Base-by-base conservation (phyloP, 64 coral and sea anemone genomes). In the Astreopora myriophthalma region DNA sequence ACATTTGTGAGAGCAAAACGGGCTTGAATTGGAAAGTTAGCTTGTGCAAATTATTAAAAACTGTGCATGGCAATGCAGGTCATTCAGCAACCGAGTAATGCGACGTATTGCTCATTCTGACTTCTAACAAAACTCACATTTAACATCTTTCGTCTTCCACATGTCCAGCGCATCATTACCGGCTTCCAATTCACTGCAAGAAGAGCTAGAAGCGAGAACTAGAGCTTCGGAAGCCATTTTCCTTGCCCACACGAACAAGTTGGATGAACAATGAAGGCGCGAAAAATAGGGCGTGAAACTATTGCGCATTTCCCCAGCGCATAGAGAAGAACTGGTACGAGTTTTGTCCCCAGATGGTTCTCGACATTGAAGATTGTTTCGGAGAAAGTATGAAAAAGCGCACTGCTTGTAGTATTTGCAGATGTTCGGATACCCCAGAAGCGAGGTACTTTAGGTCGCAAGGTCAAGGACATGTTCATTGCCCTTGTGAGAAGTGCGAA, bases 391-490 rank as follows among this genome's bases (percentile, higher is more conserved):
- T 76, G 74, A 39, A 49, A 48, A 76, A 76, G 39, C 74, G 40
- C 74, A n/a, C n/a, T n/a, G n/a, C n/a, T n/a, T n/a, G n/a, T n/a
- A 89, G 60, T 85, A 28, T 76, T 25, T 89, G 77, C 23, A 85
- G 24, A 85, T 94, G 86, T 94, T 84, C 28, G 28, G 68, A 83
- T 14, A 86, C 33, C 38, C 19, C 32, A 23, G 90, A 86, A 46
- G 49, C 81, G 55, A 62, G 6, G 35, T 16, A 75, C 8, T 25
- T 92, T 39, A 76, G 71, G 30, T 85, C 90, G 23, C 24, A 17
- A 38, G 89, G 79, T 33, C 31, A 89, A 46, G 49, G 42, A 29
- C 92, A 94, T 71, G 70, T 94, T n/a, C 87, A 94, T 62, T 89
- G 87, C 60, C 31, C 49, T 12, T 94, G 92, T 83, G 22, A 51